These are phyloP conservation scores for Sthenelais limicola DNA, from an alignment of 2,888 invertebrate species.

Conservation along the genomic window DNA sequence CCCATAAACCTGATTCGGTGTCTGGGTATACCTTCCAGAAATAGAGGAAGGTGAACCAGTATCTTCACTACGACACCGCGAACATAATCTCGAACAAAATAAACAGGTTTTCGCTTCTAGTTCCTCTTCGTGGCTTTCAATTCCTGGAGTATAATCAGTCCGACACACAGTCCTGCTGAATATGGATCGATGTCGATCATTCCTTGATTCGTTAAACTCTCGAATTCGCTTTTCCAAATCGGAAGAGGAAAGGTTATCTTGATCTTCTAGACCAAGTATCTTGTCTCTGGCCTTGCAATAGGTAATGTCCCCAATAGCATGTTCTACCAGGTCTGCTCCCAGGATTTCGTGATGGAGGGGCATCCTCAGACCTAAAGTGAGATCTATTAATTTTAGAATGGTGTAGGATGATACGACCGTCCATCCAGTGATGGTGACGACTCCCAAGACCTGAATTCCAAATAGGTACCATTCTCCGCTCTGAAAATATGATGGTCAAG, in stretches of 20 bases:
- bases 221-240: not conserved
- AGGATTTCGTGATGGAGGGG: constrained; percentile 46
- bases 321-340: constrained; percentile 50
- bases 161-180: no score
- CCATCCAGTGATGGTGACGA: constrained; percentile 83
- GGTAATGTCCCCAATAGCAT: constrained; percentile 35
- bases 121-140: no score
- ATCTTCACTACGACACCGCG: no score
- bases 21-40: no score
- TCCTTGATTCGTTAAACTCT: not conserved
- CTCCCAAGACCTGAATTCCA: constrained; percentile 85
- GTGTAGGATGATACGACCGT: constrained; percentile 81
- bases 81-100: no score
- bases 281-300: constrained; percentile 8
- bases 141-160: no score
- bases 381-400: constrained; percentile 77
- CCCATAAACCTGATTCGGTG: no score
- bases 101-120: no score
- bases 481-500: constrained; percentile 21
- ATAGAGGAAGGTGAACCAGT: no score
- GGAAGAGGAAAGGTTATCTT: not conserved
- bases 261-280: not conserved
- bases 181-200: not conserved
- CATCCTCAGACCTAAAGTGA: constrained; percentile 47
- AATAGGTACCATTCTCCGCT: constrained; percentile 80